phyloP scores from a whole-genome alignment of 2,113 vertebrate genomes.

The Ophiodon elongatus region DNA sequence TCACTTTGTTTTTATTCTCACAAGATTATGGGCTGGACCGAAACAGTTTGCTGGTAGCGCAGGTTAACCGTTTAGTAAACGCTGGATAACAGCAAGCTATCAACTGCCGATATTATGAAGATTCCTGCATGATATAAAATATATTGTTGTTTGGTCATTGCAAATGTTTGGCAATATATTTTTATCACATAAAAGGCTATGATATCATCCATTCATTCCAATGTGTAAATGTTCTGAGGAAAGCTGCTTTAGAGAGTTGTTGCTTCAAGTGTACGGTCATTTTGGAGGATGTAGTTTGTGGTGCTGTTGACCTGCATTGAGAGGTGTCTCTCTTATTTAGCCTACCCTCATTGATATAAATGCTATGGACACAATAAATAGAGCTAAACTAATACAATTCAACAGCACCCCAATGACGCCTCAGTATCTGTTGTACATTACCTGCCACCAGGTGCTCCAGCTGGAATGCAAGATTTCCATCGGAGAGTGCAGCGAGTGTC shows the following conservation, averaged over 20 bases:
- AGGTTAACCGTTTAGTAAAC: not conserved
- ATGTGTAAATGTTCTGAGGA: not conserved
- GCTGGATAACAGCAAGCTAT: not conserved
- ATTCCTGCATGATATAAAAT: not conserved
- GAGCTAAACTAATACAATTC: not conserved
- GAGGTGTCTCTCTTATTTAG: not conserved
- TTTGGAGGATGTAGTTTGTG: not conserved
- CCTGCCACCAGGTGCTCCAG: not conserved
- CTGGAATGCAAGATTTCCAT: not conserved
- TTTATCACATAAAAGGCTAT: not conserved
- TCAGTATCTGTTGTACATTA: not conserved
- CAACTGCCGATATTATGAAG: not conserved
- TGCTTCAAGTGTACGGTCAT: not conserved
- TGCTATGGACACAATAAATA: too few relatives aligned
- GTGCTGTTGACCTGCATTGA: not conserved
- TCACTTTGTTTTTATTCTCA: constrained; percentile 2
- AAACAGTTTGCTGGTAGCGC: not conserved
- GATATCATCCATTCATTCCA: not conserved
- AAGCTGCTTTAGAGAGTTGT: not conserved
- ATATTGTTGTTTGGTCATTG: not conserved
- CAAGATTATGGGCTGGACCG: not conserved
- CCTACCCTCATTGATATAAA: not conserved
- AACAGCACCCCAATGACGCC: not conserved
- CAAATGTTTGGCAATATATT: not conserved
- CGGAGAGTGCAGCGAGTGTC: not conserved